Base-by-base conservation (phyloP, 2,797 vertebrate species). In the Sparidentex hasta region DNA sequence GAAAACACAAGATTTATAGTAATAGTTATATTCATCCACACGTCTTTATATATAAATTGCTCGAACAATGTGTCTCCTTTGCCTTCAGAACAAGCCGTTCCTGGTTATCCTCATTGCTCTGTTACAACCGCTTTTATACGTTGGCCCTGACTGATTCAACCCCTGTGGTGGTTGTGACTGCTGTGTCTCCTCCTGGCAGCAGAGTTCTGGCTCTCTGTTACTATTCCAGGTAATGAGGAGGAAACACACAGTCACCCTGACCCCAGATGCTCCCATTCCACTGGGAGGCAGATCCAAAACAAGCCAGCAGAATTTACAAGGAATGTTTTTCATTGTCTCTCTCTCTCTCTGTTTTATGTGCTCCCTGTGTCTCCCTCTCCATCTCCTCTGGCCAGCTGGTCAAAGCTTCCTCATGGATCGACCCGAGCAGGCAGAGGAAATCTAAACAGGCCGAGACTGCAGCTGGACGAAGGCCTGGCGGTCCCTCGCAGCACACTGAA, bases 241-340 rank as follows among this genome's bases (percentile, higher is more conserved):
- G 44, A 54, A 66, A 55, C 77, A 44, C 27, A 13, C 12, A 54
- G 65, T 56, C 82, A 70, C 25, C 29, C 76, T 5, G 27, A 68
- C 65, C 76, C 44, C 57, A 54, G 41, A 54, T 54, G 62, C 80
- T 65, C 41, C 41, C 43, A 18, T 65, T 52, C 33, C 51, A 25
- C 57, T 44, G 47, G 17, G 52, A 52, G 25, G 62, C 25, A 4
- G 13, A 73, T 70, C 66, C 75, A 81, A 69, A 78, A 85, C 78
- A 71, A 71, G 41, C 55, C 41, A 17, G 0, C 66, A 61, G 18
- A 50, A 41, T 65, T 65, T 38, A 27, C 68, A 46, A 25, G 20
- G 11, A 21, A 9, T 56, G 12, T 63, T 52, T 59, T 18, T 55
- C 55, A 11, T 13, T 5, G 29, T 68, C 17, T 56, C 21, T 50